Evolutionary conservation across 2,888 invertebrate species (phyloP).

Genomic region (Acleris literana): DNA sequence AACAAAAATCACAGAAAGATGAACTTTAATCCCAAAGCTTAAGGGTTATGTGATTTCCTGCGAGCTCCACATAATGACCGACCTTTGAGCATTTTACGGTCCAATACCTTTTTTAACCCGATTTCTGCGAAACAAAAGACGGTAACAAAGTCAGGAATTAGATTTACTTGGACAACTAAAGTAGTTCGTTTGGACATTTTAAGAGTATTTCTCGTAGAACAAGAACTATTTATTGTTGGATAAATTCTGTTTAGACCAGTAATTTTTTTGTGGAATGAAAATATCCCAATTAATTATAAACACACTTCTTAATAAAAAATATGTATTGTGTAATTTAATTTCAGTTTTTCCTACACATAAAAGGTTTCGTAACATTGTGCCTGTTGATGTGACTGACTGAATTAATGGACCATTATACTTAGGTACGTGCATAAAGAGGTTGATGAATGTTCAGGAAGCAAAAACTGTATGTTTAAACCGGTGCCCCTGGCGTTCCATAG

Average conservation of each 20-base stretch:
- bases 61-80: background rate
- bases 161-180: slow-evolving; percentile 22
- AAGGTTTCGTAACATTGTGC: too few species aligned
- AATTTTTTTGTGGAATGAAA: too few species aligned
- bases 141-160: slow-evolving; percentile 27
- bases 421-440: too few species aligned
- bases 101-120: slow-evolving; percentile 31
- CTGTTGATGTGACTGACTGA: too few species aligned
- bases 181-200: background rate
- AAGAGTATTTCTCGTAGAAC: background rate
- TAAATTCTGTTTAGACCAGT: background rate
- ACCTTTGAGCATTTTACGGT: slow-evolving; percentile 32
- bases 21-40: background rate
- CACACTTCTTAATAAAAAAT: too few species aligned
- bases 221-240: background rate
- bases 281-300: too few species aligned
- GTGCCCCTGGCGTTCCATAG: too few species aligned
- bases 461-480: too few species aligned
- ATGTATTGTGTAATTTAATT: too few species aligned
- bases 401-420: too few species aligned
- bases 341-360: too few species aligned
- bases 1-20: background rate
- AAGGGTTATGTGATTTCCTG: background rate
- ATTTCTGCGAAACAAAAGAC: slow-evolving; percentile 34
- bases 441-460: too few species aligned